Conservation (phyloP, 2,113 vertebrate species). For the Harpagus bidentatus region DNA sequence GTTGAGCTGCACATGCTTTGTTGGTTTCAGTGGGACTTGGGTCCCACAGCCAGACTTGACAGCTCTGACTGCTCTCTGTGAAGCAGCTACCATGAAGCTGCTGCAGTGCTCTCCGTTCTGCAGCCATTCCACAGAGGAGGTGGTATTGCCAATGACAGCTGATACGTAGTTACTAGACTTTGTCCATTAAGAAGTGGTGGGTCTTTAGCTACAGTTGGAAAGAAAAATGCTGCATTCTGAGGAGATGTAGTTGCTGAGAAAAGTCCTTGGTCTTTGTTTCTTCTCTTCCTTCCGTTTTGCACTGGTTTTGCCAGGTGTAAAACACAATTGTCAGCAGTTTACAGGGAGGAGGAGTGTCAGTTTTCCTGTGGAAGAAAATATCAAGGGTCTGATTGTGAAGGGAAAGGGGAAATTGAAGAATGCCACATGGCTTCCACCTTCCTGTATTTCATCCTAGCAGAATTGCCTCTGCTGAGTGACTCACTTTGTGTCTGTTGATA, state of each 20-base stretch:
- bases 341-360: not conserved
- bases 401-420: constrained; percentile 34
- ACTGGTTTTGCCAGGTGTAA: constrained; percentile 35
- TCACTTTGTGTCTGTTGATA: not conserved
- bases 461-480: not conserved
- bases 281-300: constrained; percentile 31
- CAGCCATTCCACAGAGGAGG: not conserved
- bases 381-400: constrained; percentile 23
- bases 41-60: not conserved
- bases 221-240: not conserved
- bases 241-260: not conserved
- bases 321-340: constrained; percentile 39
- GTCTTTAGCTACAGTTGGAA: not conserved
- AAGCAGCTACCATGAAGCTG: not conserved
- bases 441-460: constrained; percentile 29
- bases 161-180: not conserved
- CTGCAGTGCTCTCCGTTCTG: not conserved
- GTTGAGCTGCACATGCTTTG: not conserved
- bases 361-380: constrained; percentile 50
- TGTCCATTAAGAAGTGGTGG: not conserved
- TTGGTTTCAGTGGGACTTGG: fast-evolving
- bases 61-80: not conserved
- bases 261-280: constrained; percentile 33
- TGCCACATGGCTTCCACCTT: constrained; percentile 23
- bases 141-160: not conserved